A percentile compares a stretch with the other conserved stretches of the same genome.
These are phyloP conservation scores for Aramus guarauna DNA, from an alignment of 2,113 vertebrate genomes.

Conservation along the genomic window DNA sequence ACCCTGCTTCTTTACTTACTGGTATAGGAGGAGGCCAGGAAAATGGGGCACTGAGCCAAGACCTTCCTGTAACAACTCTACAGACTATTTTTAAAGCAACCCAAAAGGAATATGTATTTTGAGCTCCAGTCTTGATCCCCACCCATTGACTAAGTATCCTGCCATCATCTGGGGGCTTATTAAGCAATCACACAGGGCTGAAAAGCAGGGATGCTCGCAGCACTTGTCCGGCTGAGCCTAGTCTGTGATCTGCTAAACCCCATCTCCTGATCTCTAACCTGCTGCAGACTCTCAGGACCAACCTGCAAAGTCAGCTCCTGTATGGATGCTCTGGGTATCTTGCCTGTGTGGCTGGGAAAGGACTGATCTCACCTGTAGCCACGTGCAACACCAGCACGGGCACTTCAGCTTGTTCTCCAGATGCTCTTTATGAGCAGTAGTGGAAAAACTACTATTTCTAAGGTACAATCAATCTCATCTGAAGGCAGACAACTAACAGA, in stretches of 20 bases:
- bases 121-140: neutral
- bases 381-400: neutral
- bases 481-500: neutral
- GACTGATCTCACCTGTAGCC: neutral
- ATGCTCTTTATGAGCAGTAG: neutral
- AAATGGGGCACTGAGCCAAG: neutral
- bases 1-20: neutral
- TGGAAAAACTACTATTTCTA: neutral
- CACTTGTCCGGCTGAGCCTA: neutral
- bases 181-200: neutral
- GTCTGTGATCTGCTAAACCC: neutral
- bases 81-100: neutral
- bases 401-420: neutral
- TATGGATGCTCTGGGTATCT: neutral
- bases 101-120: neutral
- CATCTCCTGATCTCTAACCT: neutral
- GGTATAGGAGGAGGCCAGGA: neutral
- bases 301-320: neutral
- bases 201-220: neutral
- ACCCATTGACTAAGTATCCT: neutral
- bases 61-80: accelerated
- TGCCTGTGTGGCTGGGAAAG: accelerated
- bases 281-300: neutral
- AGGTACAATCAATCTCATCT: neutral
- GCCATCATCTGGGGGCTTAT: neutral